Percentiles rank a stretch among this genome's conserved stretches.
Conservation (phyloP, 1,140 invertebrate species). For the Drosophila littoralis region DNA sequence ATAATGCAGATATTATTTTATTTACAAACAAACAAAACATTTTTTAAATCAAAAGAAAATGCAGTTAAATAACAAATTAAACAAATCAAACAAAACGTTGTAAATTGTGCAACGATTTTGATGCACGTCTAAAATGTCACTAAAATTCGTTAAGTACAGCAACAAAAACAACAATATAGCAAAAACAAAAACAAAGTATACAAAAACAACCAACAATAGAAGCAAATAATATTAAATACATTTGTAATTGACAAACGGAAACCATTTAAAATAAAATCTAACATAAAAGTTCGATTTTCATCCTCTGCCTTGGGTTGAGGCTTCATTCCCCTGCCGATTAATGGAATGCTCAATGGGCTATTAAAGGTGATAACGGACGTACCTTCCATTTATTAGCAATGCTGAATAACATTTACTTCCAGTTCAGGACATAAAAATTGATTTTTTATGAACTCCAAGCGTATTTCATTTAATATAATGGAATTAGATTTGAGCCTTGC, state of each 20-base stretch:
- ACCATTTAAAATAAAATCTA: conserved; percentile 80
- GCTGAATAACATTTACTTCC: conserved; percentile 19
- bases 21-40: conserved; percentile 66
- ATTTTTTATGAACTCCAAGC: conserved; percentile 18
- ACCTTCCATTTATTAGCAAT: conserved; percentile 26
- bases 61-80: conserved; percentile 18
- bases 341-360: conserved; percentile 35
- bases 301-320: conserved; percentile 5
- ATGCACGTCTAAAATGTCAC: conserved; percentile 58
- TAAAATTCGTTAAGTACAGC: conserved; percentile 58
- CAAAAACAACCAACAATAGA: conserved; percentile 44
- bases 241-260: conserved; percentile 78
- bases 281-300: conserved; percentile 54
- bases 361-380: conserved; percentile 21
- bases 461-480: not conserved
- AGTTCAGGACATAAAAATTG: conserved; percentile 23
- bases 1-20: conserved; percentile 74
- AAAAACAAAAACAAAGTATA: conserved; percentile 32
- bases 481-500: no score
- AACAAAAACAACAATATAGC: conserved; percentile 35
- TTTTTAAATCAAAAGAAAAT: conserved; percentile 61
- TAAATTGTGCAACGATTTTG: conserved; percentile 57
- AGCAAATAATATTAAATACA: conserved; percentile 79
- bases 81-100: conserved; percentile 27
- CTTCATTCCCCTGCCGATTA: conserved; percentile 15